These are phyloP conservation scores for Anorthoa munda DNA, from an alignment of 2,888 invertebrate species.

Conservation along the genomic window DNA sequence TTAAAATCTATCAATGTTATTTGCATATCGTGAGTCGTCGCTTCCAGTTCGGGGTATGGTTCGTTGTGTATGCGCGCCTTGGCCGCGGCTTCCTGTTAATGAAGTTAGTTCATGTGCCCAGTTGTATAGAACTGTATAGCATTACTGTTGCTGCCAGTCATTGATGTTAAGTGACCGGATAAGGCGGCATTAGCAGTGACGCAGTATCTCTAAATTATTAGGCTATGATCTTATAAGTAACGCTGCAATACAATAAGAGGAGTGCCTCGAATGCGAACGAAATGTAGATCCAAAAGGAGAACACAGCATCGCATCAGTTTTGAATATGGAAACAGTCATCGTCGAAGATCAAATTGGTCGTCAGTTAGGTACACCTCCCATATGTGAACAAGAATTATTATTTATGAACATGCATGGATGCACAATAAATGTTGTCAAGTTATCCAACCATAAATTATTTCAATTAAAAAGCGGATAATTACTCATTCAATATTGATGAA, in stretches of 20 bases:
- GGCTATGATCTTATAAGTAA: constrained; percentile 23
- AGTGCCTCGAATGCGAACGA: not conserved
- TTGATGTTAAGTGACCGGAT: constrained; percentile 64
- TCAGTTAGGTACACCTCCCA: not conserved
- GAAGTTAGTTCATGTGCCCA: constrained; percentile 69
- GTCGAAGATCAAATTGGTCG: not conserved
- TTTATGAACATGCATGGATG: constrained; percentile 14
- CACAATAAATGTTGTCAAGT: constrained; percentile 25
- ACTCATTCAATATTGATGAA: constrained; percentile 45
- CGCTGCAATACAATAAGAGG: not conserved
- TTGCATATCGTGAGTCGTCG: constrained; percentile 73
- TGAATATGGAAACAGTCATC: not conserved
- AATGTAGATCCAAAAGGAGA: not conserved
- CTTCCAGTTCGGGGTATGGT: constrained; percentile 67
- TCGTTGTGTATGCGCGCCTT: constrained; percentile 83
- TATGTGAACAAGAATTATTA: not conserved
- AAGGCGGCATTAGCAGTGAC: constrained; percentile 54
- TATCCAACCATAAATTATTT: constrained; percentile 37
- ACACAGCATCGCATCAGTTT: not conserved
- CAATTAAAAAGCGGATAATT: constrained; percentile 33
- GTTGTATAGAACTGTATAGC: constrained; percentile 55
- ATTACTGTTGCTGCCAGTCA: constrained; percentile 58
- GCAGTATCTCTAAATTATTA: constrained; percentile 52
- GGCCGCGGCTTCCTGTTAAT: constrained; percentile 84
- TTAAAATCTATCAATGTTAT: constrained; percentile 67